A percentile compares a stretch with the other conserved stretches of the same genome.
Evolutionary conservation across 23 tunicate genomes (phyloP).

Genomic region (Trididemnum miniatum): DNA sequence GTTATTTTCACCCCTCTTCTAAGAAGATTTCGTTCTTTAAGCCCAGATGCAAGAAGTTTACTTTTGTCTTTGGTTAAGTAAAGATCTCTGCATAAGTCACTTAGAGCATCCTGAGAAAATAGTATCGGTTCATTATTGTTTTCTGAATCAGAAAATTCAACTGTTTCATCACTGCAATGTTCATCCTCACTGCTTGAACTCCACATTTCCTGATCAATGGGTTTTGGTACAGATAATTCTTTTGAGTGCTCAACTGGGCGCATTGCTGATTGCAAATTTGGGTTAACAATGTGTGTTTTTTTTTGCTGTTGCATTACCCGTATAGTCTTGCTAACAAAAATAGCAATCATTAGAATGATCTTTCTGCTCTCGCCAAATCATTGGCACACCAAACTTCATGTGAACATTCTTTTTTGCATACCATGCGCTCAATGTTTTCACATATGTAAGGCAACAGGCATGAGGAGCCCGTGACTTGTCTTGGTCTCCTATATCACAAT

Average conservation of each 20-base stretch:
- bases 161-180: conserved; percentile 8
- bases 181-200: conserved; percentile 19
- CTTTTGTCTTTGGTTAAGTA: conserved; percentile 20
- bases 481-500: conserved; percentile 25
- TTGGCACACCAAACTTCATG: conserved; percentile 16
- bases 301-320: background rate
- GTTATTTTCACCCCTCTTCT: conserved; percentile 12
- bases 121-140: conserved; percentile 12
- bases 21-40: conserved; percentile 20
- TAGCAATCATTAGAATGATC: conserved; percentile 20
- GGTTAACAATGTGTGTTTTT: conserved; percentile 9
- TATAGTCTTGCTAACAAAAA: conserved; percentile 17
- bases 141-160: background rate
- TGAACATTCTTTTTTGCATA: conserved; percentile 9
- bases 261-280: conserved; percentile 21
- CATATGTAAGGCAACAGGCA: conserved; percentile 17
- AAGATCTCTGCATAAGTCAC: conserved; percentile 15
- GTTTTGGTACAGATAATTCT: conserved; percentile 21
- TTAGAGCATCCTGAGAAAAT: conserved; percentile 6
- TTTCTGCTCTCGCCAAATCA: conserved; percentile 22
- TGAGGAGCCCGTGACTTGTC: conserved; percentile 13
- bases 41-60: conserved; percentile 16
- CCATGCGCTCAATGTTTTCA: conserved; percentile 25
- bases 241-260: conserved; percentile 14
- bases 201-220: conserved; percentile 10